Evolutionary conservation across 2,888 invertebrate genomes (phyloP).

Genomic region (Oscheius sp.): DNA sequence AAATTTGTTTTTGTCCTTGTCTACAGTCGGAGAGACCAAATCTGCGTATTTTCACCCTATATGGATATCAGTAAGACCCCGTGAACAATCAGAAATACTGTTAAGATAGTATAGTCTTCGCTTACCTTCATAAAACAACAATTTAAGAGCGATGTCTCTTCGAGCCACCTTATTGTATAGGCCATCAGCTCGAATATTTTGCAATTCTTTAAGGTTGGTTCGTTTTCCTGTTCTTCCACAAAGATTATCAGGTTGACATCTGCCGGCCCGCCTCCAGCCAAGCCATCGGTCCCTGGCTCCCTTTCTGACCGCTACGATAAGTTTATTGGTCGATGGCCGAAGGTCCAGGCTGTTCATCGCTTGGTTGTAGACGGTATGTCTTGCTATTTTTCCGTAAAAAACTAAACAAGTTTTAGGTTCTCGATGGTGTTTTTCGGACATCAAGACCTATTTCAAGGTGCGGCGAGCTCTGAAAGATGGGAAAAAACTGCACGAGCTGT

Average conservation of each 20-base stretch:
- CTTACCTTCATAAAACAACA: not conserved
- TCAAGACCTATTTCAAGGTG: slow-evolving; percentile 62
- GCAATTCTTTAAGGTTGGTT: not conserved
- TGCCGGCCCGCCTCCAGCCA: slow-evolving; percentile 50
- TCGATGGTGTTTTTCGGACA: slow-evolving; percentile 64
- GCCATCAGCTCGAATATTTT: not conserved
- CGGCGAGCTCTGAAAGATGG: slow-evolving; percentile 45
- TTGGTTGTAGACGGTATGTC: slow-evolving; percentile 59
- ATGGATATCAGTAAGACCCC: too few relatives aligned
- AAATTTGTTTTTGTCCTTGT: too few relatives aligned
- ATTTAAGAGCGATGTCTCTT: not conserved
- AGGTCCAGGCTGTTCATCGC: slow-evolving; percentile 55
- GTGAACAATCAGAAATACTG: too few relatives aligned
- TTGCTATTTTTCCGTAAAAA: not conserved
- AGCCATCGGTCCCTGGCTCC: slow-evolving; percentile 50
- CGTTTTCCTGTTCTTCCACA: not conserved
- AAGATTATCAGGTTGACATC: slow-evolving; percentile 46
- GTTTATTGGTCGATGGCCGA: slow-evolving; percentile 57
- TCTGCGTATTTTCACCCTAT: too few relatives aligned
- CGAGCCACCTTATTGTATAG: too few relatives aligned
- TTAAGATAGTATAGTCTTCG: too few relatives aligned
- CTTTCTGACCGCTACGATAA: slow-evolving; percentile 54
- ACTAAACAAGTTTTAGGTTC: slow-evolving; percentile 50
- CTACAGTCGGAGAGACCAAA: too few relatives aligned
- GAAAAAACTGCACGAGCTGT: slow-evolving; percentile 61